Conservation (phyloP, 2,113 vertebrate genomes). For the Sander vitreus region DNA sequence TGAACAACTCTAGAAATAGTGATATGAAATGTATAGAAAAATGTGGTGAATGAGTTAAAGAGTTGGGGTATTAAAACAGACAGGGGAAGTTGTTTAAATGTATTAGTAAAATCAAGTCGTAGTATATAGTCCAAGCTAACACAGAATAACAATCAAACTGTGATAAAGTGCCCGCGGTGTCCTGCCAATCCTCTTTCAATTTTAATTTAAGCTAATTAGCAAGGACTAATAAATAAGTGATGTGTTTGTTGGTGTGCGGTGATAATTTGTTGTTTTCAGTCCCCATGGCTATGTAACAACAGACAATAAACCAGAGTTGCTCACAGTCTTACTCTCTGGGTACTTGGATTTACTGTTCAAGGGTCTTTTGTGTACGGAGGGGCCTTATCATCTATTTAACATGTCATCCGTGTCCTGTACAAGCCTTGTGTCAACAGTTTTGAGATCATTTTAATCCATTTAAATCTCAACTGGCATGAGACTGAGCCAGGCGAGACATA, state of each 20-base stretch:
- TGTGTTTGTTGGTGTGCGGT: conserved; percentile 60
- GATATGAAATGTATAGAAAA: conserved; percentile 2
- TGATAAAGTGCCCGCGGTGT: conserved; percentile 59
- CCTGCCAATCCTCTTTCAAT: conserved; percentile 54
- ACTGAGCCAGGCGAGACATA: background rate
- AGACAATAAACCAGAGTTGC: conserved; percentile 50
- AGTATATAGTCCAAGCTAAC: conserved; percentile 30
- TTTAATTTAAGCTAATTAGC: conserved; percentile 72
- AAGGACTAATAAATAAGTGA: conserved; percentile 71
- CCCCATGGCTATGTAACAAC: conserved; percentile 56
- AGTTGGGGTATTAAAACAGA: background rate
- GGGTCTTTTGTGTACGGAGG: conserved; percentile 25
- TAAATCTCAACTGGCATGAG: conserved; percentile 29
- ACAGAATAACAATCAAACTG: conserved; percentile 56
- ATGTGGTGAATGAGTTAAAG: conserved; percentile 5
- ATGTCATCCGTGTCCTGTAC: conserved; percentile 27
- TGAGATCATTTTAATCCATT: conserved; percentile 36
- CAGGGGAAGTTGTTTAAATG: conserved; percentile 21
- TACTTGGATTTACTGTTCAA: conserved; percentile 56
- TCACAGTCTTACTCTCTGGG: conserved; percentile 37
- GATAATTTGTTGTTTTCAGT: conserved; percentile 68
- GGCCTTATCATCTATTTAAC: conserved; percentile 34
- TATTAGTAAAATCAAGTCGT: conserved; percentile 34
- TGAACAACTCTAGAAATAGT: background rate
- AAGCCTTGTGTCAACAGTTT: conserved; percentile 26